Percentiles rank a stretch among this genome's conserved stretches.
phyloP scores from a whole-genome alignment of 2,888 invertebrate species.

The Drosophila anomalipes region DNA sequence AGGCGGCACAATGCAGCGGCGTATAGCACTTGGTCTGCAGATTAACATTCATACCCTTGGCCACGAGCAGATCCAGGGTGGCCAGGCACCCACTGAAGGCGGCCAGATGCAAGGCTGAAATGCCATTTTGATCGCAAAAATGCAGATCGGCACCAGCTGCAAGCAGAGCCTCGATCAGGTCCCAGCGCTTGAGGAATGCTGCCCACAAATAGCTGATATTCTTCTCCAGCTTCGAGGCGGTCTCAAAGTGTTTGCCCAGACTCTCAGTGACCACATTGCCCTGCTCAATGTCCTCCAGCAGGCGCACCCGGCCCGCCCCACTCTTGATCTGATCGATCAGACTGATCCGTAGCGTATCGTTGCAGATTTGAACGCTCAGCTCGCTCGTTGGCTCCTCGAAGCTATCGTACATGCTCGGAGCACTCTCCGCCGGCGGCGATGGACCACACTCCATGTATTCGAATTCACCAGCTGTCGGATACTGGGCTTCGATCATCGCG shows the following conservation, averaged over 20 bases:
- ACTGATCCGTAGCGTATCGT: constrained; percentile 90
- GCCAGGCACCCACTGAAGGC: constrained; percentile 92
- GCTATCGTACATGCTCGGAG: constrained; percentile 92
- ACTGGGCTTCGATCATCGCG: constrained; percentile 88
- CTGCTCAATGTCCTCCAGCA: constrained; percentile 91
- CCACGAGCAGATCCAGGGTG: constrained; percentile 89
- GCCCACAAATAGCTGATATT: constrained; percentile 91
- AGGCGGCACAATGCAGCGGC: constrained; percentile 95
- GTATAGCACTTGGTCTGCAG: constrained; percentile 90
- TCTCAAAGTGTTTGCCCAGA: constrained; percentile 86
- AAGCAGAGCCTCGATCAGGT: constrained; percentile 88
- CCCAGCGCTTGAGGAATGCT: constrained; percentile 90
- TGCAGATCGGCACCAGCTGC: constrained; percentile 90
- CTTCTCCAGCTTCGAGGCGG: constrained; percentile 89
- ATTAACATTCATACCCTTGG: constrained; percentile 89
- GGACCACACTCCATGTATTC: constrained; percentile 93
- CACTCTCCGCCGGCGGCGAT: constrained; percentile 92
- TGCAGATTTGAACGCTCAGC: constrained; percentile 90
- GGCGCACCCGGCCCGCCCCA: constrained; percentile 88
- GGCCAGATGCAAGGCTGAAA: constrained; percentile 91
- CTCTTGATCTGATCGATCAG: constrained; percentile 91
- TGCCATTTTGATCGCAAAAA: constrained; percentile 90
- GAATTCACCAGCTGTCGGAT: constrained; percentile 88
- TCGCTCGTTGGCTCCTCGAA: constrained; percentile 91
- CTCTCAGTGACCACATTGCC: constrained; percentile 88